Conservation (phyloP, 2,797 vertebrate species). For the Enteromius radiatus region DNA sequence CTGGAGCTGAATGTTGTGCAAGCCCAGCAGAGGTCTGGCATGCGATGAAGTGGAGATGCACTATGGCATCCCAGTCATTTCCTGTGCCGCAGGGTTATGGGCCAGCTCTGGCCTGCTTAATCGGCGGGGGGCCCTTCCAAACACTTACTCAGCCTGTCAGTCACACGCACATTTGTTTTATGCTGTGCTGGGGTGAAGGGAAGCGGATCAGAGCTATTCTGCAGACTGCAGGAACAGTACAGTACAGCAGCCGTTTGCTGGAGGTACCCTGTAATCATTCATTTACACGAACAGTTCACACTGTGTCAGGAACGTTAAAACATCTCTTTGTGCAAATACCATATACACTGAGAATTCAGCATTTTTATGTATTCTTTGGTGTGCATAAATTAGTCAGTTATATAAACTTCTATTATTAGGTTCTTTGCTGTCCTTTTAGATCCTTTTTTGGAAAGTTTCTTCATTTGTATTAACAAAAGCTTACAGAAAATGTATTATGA, state of each 20-base stretch:
- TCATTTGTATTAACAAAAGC: no score
- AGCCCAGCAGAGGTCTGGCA: conserved; percentile 88
- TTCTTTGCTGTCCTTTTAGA: no score
- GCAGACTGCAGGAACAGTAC: not conserved
- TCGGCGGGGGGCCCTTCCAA: conserved; percentile 87
- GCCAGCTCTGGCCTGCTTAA: conserved; percentile 86
- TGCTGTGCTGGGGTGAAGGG: conserved; percentile 82
- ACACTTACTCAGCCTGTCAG: conserved; percentile 69
- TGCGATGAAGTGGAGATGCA: conserved; percentile 84
- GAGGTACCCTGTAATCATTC: not conserved
- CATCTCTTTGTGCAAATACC: not conserved
- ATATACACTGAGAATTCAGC: not conserved
- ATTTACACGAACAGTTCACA: not conserved
- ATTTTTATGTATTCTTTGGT: not conserved
- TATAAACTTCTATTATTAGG: not conserved
- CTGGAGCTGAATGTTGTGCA: conserved; percentile 80
- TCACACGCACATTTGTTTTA: conserved; percentile 72
- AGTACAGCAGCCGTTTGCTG: not conserved
- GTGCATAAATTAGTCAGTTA: not conserved
- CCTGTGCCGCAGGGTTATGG: conserved; percentile 93
- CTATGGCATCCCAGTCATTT: conserved; percentile 98
- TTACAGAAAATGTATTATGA: no score
- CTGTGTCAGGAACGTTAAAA: not conserved
- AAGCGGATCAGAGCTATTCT: conserved; percentile 66
- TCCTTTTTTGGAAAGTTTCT: no score